Conservation (phyloP, 2,797 vertebrate species). For the Chrosomus eos region DNA sequence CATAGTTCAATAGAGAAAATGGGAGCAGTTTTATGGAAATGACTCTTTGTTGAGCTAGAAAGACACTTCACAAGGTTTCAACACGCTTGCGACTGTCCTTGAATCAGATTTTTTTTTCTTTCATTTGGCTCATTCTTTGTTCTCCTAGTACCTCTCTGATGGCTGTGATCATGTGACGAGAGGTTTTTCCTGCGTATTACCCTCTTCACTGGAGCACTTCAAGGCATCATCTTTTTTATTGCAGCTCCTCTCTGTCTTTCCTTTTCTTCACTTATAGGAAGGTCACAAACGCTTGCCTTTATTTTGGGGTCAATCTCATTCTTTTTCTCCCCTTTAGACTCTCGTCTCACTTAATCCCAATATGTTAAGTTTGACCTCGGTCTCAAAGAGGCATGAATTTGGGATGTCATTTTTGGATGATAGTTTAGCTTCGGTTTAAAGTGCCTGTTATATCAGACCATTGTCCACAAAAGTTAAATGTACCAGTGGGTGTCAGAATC, state of each 20-base stretch:
- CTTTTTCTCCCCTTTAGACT: not conserved
- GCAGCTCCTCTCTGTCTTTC: constrained; percentile 44
- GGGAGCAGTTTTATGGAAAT: constrained; percentile 11
- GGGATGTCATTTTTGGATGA: constrained; percentile 28
- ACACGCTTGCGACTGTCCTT: constrained; percentile 35
- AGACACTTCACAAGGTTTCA: constrained; percentile 13
- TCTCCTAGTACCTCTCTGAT: constrained; percentile 54
- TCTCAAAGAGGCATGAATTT: constrained; percentile 40
- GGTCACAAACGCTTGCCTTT: constrained; percentile 51
- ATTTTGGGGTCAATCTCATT: constrained; percentile 40
- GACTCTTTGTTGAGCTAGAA: not conserved
- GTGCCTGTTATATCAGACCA: not conserved
- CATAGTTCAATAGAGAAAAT: constrained; percentile 1
- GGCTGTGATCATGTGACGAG: constrained; percentile 55
- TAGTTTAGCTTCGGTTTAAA: constrained; percentile 7
- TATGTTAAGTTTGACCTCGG: constrained; percentile 27
- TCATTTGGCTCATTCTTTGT: constrained; percentile 36
- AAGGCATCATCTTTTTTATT: constrained; percentile 59
- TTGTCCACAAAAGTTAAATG: not conserved
- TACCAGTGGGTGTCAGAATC: not conserved
- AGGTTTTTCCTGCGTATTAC: constrained; percentile 63
- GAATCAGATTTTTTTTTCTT: constrained; percentile 11
- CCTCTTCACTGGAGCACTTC: constrained; percentile 65
- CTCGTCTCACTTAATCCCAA: constrained; percentile 6
- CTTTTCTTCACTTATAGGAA: constrained; percentile 57